phyloP scores from a whole-genome alignment of 2,113 vertebrate species.

The Cephalopholis sonnerati region DNA sequence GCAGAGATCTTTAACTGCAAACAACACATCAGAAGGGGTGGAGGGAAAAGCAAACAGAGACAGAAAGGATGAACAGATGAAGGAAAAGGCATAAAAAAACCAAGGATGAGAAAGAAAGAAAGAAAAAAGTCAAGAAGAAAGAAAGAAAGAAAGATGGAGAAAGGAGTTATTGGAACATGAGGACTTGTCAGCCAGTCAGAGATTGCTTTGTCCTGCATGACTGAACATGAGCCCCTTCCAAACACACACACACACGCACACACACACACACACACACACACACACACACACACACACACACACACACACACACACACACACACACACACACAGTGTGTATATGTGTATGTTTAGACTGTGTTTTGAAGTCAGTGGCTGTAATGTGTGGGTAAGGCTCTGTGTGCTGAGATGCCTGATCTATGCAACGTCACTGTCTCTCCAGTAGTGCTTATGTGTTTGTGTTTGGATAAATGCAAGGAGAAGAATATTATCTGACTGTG shows the following conservation, averaged over 20 bases:
- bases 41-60: not conserved
- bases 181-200: slow-evolving; percentile 58
- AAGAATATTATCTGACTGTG: slow-evolving; percentile 17
- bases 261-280: not conserved
- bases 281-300: slow-evolving; percentile 2
- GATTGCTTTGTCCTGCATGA: slow-evolving; percentile 76
- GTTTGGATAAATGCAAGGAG: not conserved
- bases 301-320: not conserved
- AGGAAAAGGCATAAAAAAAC: not conserved
- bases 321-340: slow-evolving; percentile 6
- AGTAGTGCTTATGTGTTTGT: slow-evolving; percentile 1
- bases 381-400: slow-evolving; percentile 41
- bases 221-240: slow-evolving; percentile 49
- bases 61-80: not conserved
- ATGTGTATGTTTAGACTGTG: slow-evolving; percentile 4
- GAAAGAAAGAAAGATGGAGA: slow-evolving; percentile 13
- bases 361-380: slow-evolving; percentile 38
- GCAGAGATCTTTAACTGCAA: not conserved
- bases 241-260: not conserved
- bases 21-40: not conserved
- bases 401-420: slow-evolving; percentile 21
- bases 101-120: not conserved
- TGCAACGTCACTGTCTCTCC: slow-evolving; percentile 18
- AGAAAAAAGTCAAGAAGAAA: not conserved
- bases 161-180: slow-evolving; percentile 68